Percentiles rank a stretch among this genome's conserved stretches.
phyloP scores from a whole-genome alignment of 2,888 invertebrate genomes.

The Ormyrus pomaceus region DNA sequence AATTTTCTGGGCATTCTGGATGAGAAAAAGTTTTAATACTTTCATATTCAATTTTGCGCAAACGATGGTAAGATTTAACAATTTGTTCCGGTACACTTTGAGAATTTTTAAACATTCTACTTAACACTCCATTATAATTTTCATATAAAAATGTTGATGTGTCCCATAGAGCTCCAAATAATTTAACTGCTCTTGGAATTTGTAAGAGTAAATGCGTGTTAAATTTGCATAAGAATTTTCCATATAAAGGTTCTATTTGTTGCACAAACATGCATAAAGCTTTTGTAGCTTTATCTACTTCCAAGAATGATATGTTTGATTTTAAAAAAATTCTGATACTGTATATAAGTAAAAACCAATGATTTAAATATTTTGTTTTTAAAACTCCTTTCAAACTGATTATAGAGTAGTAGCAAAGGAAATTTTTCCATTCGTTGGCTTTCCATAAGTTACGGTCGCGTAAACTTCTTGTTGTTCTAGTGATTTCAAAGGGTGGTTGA shows the following conservation, averaged over 20 bases:
- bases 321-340: conserved; percentile 23
- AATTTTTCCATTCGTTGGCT: conserved; percentile 44
- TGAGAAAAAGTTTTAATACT: neutral
- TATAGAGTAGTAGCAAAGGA: conserved; percentile 35
- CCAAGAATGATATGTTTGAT: neutral
- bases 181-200: conserved; percentile 4
- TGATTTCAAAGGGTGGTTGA: conserved; percentile 33
- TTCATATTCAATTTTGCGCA: neutral
- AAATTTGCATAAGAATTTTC: conserved; percentile 13
- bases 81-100: neutral
- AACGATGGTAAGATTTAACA: conserved; percentile 1
- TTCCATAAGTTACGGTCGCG: conserved; percentile 18
- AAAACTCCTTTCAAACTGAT: conserved; percentile 16
- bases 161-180: conserved; percentile 40
- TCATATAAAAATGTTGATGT: conserved; percentile 31
- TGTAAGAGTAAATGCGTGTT: conserved; percentile 28
- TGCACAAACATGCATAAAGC: conserved; percentile 9
- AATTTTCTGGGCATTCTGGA: neutral
- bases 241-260: conserved; percentile 6
- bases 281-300: conserved; percentile 4
- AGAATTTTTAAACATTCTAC: neutral
- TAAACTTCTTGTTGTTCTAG: conserved; percentile 22
- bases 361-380: neutral
- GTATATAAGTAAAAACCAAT: conserved; percentile 17
- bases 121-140: conserved; percentile 24